These are phyloP conservation scores for Phragmatobia fuliginosa DNA, from an alignment of 2,888 invertebrate genomes.

Conservation along the genomic window DNA sequence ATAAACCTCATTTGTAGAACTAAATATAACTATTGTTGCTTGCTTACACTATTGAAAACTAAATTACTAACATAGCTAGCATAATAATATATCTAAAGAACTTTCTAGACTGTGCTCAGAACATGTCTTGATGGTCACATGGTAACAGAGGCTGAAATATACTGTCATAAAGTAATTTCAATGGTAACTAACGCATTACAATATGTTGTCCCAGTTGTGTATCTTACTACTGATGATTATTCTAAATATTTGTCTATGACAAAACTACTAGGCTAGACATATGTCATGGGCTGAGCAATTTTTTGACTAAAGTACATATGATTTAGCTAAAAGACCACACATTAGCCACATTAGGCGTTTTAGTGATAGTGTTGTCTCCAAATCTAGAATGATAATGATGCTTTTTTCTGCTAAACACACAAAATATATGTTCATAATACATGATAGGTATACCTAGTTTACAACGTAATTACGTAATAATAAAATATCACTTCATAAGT, in stretches of 20 bases:
- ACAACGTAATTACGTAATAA: no score
- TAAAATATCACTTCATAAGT: no score
- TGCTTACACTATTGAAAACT: not conserved
- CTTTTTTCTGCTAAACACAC: no score
- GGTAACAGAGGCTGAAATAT: not conserved
- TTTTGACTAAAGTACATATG: not conserved
- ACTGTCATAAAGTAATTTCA: not conserved
- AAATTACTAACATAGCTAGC: not conserved
- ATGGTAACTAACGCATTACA: not conserved
- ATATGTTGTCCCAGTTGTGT: not conserved
- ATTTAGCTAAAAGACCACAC: not conserved
- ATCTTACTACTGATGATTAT: not conserved
- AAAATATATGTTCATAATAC: no score
- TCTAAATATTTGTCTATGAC: not conserved
- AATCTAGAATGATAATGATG: not conserved
- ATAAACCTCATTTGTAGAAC: not conserved
- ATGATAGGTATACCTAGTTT: no score
- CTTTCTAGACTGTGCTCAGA: not conserved
- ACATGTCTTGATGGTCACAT: not conserved
- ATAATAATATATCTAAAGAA: no score
- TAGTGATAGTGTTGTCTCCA: not conserved
- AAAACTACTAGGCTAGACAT: not conserved
- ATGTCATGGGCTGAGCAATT: no score
- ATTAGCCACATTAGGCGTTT: not conserved
- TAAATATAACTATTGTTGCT: no score